These are phyloP conservation scores for Dicerorhinus sumatrensis DNA, from an alignment of 2,113 vertebrate species.

Conservation along the genomic window DNA sequence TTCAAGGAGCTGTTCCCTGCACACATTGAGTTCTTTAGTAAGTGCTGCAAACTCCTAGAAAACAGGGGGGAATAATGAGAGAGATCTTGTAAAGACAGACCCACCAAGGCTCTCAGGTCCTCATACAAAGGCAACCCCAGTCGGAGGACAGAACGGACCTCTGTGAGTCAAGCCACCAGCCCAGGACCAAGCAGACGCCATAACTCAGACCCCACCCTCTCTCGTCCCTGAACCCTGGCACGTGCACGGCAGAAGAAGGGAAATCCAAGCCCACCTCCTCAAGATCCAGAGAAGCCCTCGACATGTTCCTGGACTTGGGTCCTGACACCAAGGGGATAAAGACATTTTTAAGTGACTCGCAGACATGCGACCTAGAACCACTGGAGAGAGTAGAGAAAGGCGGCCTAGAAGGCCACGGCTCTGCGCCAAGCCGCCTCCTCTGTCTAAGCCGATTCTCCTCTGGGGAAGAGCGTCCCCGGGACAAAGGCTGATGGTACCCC, in stretches of 20 bases:
- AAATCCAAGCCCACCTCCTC: not conserved
- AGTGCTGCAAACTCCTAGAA: slow-evolving; percentile 96
- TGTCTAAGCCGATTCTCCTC: not conserved
- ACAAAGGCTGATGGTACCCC: not conserved
- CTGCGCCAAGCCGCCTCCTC: not conserved
- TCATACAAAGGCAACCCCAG: fast-evolving
- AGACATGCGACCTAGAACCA: not conserved
- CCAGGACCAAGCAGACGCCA: not conserved
- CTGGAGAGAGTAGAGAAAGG: not conserved
- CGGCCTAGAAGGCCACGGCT: not conserved
- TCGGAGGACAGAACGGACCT: fast-evolving
- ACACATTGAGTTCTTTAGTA: slow-evolving; percentile 96
- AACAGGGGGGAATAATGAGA: not conserved
- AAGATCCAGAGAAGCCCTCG: not conserved
- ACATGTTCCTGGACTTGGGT: not conserved
- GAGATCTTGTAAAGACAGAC: not conserved
- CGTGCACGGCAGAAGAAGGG: fast-evolving
- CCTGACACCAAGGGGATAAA: not conserved
- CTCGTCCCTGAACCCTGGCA: too few species aligned
- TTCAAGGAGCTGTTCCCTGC: slow-evolving; percentile 97
- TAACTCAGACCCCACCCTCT: not conserved
- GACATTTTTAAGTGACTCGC: not conserved
- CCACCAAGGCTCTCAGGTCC: fast-evolving
- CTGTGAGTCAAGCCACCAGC: not conserved
- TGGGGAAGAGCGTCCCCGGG: not conserved